Evolutionary conservation across 2,888 invertebrate genomes (phyloP).

Genomic region (Linnaemya tessellans): DNA sequence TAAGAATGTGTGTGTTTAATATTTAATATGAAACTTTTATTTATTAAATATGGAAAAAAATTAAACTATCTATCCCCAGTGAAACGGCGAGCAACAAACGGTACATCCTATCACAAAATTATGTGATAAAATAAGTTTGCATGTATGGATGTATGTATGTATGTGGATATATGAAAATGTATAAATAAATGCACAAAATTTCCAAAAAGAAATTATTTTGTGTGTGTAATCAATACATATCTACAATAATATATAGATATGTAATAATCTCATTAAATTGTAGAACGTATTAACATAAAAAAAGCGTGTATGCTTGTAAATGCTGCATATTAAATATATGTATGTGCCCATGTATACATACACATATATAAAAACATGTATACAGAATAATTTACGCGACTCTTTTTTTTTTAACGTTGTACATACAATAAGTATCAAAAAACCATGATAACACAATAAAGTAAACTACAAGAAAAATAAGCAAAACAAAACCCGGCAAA

Average conservation of each 20-base stretch:
- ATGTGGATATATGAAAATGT: neutral
- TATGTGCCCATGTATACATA: neutral
- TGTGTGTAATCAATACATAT: too few relatives aligned
- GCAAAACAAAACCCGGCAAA: conserved; percentile 56
- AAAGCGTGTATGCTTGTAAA: neutral
- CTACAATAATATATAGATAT: too few relatives aligned
- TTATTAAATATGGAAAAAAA: neutral
- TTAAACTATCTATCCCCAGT: too few relatives aligned
- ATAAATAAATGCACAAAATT: conserved; percentile 9
- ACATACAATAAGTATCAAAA: neutral
- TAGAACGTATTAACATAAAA: neutral
- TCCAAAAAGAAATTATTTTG: neutral
- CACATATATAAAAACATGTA: neutral
- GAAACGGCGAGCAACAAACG: too few relatives aligned
- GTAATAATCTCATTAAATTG: neutral
- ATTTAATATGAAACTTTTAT: conserved; percentile 27
- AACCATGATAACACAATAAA: neutral
- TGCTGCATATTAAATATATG: neutral
- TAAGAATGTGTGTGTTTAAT: neutral
- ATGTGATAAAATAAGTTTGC: too few relatives aligned
- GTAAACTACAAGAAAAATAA: conserved; percentile 25
- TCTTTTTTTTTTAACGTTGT: neutral
- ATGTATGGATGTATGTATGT: neutral
- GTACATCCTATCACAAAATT: too few relatives aligned
- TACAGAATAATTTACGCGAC: neutral